phyloP scores from a whole-genome alignment of 2,797 vertebrate genomes.

The Hypotaenidia philippensis region DNA sequence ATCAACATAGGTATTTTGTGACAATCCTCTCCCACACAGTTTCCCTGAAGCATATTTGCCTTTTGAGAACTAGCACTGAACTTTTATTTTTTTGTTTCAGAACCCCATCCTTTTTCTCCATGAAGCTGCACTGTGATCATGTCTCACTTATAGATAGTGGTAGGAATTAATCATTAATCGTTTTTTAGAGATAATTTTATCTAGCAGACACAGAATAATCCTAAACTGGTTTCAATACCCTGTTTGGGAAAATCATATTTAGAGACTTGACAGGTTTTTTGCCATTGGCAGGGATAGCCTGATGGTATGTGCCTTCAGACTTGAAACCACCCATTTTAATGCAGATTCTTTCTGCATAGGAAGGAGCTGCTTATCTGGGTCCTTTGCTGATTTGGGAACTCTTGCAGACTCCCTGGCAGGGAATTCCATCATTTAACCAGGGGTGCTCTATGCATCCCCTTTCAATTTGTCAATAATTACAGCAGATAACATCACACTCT shows the following conservation, averaged over 20 bases:
- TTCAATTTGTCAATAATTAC: neutral
- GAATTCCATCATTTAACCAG: neutral
- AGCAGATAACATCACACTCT: neutral
- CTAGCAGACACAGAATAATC: neutral
- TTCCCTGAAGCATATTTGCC: neutral
- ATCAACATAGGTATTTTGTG: neutral
- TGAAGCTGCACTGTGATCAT: accelerated
- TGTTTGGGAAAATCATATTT: neutral
- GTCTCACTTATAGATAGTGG: neutral
- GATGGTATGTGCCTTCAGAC: neutral
- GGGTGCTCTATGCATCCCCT: neutral
- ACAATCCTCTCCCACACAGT: neutral
- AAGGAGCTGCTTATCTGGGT: neutral
- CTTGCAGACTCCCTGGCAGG: neutral
- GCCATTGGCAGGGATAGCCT: neutral
- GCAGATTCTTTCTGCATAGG: neutral
- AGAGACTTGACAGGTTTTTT: neutral
- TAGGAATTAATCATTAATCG: neutral
- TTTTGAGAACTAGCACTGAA: neutral
- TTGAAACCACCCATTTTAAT: neutral
- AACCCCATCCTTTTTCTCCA: neutral
- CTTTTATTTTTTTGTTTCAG: neutral
- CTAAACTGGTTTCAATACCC: neutral
- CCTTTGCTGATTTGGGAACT: neutral
- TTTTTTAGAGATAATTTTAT: neutral